Evolutionary conservation across 1,140 invertebrate species (phyloP).

Genomic region (Zaprionus africanus): DNA sequence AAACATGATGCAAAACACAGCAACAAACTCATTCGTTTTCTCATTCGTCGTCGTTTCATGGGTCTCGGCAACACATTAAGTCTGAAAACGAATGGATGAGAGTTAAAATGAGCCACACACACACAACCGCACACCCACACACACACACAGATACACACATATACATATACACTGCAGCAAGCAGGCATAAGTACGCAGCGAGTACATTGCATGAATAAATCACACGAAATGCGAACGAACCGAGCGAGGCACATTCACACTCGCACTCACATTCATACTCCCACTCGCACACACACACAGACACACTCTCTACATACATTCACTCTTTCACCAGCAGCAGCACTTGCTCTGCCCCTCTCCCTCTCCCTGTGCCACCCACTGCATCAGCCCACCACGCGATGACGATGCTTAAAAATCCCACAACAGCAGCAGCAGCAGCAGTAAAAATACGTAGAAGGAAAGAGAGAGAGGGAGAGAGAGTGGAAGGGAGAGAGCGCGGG

Average conservation of each 20-base stretch:
- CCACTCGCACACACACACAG: conserved; percentile 4
- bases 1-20: conserved; percentile 68
- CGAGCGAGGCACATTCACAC: conserved; percentile 62
- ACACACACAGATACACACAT: conserved; percentile 17
- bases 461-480: conserved; percentile 20
- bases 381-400: conserved; percentile 31
- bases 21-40: conserved; percentile 79
- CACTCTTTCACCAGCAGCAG: conserved; percentile 71
- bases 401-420: conserved; percentile 77
- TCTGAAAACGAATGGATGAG: conserved; percentile 79
- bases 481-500: not conserved
- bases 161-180: conserved; percentile 53
- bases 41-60: conserved; percentile 72
- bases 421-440: conserved; percentile 57
- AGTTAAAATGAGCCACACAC: conserved; percentile 77
- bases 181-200: conserved; percentile 80
- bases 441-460: conserved; percentile 50
- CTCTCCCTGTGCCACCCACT: not conserved
- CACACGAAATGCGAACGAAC: conserved; percentile 80
- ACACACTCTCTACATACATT: conserved; percentile 60
- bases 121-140: conserved; percentile 30
- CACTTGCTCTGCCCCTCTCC: not conserved
- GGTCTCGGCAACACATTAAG: conserved; percentile 68
- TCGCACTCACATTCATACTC: conserved; percentile 21
- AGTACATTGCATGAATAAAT: conserved; percentile 77